Conservation (phyloP, 2,113 vertebrate species). For the Irena cyanogastra region DNA sequence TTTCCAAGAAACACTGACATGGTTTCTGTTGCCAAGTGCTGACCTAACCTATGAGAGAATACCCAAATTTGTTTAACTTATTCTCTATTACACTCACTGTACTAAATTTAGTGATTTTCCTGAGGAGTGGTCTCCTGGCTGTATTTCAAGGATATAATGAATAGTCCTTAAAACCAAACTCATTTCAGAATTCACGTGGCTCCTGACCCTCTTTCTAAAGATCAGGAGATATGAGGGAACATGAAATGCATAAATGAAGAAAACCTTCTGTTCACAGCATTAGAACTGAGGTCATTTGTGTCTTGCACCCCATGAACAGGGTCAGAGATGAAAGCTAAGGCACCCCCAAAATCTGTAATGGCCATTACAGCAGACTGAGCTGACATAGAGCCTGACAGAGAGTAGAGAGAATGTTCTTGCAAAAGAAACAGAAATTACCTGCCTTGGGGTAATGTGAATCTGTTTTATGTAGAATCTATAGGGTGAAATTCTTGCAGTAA, state of each 20-base stretch:
- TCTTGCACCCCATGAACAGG: neutral
- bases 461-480: neutral
- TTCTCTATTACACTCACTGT: neutral
- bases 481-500: neutral
- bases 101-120: conserved; percentile 39
- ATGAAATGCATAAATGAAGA: neutral
- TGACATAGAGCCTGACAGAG: neutral
- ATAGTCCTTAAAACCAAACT: neutral
- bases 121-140: neutral
- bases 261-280: neutral
- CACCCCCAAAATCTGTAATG: neutral
- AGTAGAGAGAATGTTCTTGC: neutral
- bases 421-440: neutral
- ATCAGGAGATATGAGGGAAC: neutral
- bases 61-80: neutral
- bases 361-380: neutral
- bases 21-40: neutral
- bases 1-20: neutral
- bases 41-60: neutral
- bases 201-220: neutral
- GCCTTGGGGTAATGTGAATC: neutral
- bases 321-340: neutral
- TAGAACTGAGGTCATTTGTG: neutral
- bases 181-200: conserved; percentile 5
- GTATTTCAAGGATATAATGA: conserved; percentile 13